Evolutionary conservation across 2,888 invertebrate species (phyloP), one percentile per base, ranked within the genome.

Genomic region (Scaptomyza cyrtandrae): DNA sequence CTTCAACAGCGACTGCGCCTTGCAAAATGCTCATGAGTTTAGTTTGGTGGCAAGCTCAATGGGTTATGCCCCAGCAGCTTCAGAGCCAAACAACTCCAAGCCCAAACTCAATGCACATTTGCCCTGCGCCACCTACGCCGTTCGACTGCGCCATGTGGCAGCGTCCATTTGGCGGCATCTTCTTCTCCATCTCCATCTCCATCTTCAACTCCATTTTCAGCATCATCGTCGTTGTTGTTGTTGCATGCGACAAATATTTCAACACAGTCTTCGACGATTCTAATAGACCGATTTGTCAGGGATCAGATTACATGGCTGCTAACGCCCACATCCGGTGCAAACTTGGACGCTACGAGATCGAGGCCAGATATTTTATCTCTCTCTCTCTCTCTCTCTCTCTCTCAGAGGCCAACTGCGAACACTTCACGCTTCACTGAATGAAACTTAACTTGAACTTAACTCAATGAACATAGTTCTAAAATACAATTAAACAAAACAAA

Each of bases 271-370:
- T 87, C 86, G 88, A 78, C 89, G 88, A 87, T 89, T 90, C 90
- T 90, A 90, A 90, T 90, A 90, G 90, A 89, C 90, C 91, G 91
- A 90, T 90, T 90, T 90, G 90, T 90, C 88, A 88, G 90, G 89
- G 88, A 90, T 90, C 90, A 90, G 90, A 90, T 90, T 90, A 91
- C 90, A 88, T 80, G 87, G 81, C 76, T 72, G 80, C 88, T 82
- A 87, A 90, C 90, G 91, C 90, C 90, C 90, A 90, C 90, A 90
- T 91, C 89, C 90, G 89, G 89, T 80, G 62, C 56, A 53, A 62
- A 53, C 60, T 31, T 59, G 80, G 63, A 71, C 80, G 58, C 63
- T 60, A n/a, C 41, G 19, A 62, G 31, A 24, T 54, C 41, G 49
- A 50, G 49, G 27, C 29, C 16, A 45, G 53, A 52, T 41, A 7